Percentiles rank a stretch among this genome's conserved stretches.
phyloP scores from a whole-genome alignment of 2,888 invertebrate species.

The Xestia rhomboidea region DNA sequence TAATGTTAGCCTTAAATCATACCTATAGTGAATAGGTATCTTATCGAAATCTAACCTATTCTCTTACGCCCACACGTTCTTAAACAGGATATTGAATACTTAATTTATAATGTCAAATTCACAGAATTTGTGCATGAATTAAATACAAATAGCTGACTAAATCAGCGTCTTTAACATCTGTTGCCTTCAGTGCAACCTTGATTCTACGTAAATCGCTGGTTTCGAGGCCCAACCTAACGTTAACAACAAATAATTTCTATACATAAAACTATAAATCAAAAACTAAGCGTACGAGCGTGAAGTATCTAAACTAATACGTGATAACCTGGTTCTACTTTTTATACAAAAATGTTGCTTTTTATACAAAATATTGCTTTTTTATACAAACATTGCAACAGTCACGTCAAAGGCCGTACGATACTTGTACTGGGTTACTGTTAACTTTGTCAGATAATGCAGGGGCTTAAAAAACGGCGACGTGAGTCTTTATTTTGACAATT shows the following conservation, averaged over 20 bases:
- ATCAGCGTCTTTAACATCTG: slow-evolving; percentile 10
- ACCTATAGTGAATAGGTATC: slow-evolving; percentile 8
- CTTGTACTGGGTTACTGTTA: slow-evolving; percentile 37
- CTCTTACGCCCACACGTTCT: slow-evolving; percentile 44
- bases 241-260: slow-evolving; percentile 57
- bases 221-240: slow-evolving; percentile 53
- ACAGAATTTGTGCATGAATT: slow-evolving; percentile 22
- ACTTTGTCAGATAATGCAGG: slow-evolving; percentile 44
- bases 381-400: slow-evolving; percentile 61
- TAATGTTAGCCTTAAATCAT: slow-evolving; percentile 51
- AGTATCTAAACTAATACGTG: slow-evolving; percentile 68
- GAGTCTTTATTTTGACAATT: slow-evolving; percentile 62
- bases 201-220: slow-evolving; percentile 29
- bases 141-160: neutral
- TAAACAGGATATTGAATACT: slow-evolving; percentile 21
- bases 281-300: slow-evolving; percentile 74
- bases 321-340: slow-evolving; percentile 68
- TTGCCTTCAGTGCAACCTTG: slow-evolving; percentile 22
- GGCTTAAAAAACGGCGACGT: slow-evolving; percentile 65
- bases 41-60: slow-evolving; percentile 31
- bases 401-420: slow-evolving; percentile 61
- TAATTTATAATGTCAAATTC: slow-evolving; percentile 48
- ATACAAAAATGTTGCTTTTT: slow-evolving; percentile 46
- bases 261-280: slow-evolving; percentile 59
- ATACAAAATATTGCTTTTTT: slow-evolving; percentile 53